Conservation (phyloP, 2,113 vertebrate genomes). For the Ctenodactylus gundi region DNA sequence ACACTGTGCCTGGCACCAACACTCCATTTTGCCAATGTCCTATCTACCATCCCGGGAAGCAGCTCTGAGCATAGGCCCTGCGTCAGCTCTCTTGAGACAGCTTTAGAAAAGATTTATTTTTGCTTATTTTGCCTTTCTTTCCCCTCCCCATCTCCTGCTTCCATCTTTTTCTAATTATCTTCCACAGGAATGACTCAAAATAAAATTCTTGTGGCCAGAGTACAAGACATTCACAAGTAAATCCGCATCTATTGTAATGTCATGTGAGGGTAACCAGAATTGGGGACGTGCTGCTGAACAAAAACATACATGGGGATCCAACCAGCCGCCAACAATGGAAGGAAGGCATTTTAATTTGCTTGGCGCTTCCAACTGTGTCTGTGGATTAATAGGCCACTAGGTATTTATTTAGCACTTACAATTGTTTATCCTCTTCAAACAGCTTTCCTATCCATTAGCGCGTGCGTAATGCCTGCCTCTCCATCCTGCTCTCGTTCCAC, state of each 20-base stretch:
- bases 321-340: background rate
- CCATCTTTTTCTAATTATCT: constrained; percentile 58
- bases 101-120: background rate
- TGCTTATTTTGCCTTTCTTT: background rate
- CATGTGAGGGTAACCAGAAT: background rate
- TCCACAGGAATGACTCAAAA: constrained; percentile 20
- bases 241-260: background rate
- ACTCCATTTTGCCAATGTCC: background rate
- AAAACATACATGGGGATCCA: background rate
- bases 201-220: background rate
- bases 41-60: background rate
- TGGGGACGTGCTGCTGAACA: background rate
- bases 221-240: constrained; percentile 4
- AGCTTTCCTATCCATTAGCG: background rate
- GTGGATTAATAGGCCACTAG: background rate
- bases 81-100: background rate
- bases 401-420: background rate
- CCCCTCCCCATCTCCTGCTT: background rate
- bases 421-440: background rate
- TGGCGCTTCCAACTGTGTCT: background rate
- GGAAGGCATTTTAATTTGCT: background rate
- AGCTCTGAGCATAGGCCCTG: background rate
- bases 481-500: background rate
- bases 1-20: background rate
- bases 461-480: accelerated